phyloP scores from a whole-genome alignment of 64 coral and sea anemone species.

The Pocillopora verrucosa region DNA sequence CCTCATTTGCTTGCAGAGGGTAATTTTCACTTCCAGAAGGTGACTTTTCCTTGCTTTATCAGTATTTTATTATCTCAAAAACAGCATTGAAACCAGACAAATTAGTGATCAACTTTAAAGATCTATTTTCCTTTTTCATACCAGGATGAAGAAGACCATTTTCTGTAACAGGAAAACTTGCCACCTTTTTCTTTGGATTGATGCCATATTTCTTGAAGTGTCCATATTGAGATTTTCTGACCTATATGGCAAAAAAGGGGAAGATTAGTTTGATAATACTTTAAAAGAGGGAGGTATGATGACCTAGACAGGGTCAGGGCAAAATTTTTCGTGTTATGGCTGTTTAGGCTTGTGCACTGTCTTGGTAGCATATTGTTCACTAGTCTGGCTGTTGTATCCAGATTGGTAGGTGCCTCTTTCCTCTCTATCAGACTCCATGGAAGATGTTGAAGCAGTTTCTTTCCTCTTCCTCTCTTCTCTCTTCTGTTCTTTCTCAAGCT shows the following conservation, averaged over 20 bases:
- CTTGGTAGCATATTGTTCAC: slow-evolving; percentile 94
- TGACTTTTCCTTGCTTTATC: no score
- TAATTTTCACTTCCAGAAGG: no score
- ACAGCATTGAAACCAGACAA: no score
- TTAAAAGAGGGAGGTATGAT: no score
- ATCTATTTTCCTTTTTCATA: neutral
- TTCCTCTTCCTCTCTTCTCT: slow-evolving; percentile 56
- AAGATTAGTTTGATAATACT: no score
- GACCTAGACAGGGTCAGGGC: no score
- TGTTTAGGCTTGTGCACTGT: slow-evolving; percentile 49
- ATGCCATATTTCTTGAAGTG: slow-evolving; percentile 76
- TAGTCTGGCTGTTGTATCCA: slow-evolving; percentile 67
- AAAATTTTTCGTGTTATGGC: no score
- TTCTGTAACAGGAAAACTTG: slow-evolving; percentile 81
- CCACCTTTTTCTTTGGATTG: slow-evolving; percentile 90
- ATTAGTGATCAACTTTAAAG: no score
- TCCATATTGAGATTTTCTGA: slow-evolving; percentile 89
- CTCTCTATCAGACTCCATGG: slow-evolving; percentile 15
- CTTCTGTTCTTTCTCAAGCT: slow-evolving; percentile 25
- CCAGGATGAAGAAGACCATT: slow-evolving; percentile 92
- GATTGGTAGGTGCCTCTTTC: slow-evolving; percentile 72
- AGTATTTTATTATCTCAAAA: no score
- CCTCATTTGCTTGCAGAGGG: no score
- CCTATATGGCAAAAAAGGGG: slow-evolving; percentile 15
- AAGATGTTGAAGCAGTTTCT: slow-evolving; percentile 20